Conservation (phyloP, 2,113 vertebrate genomes). For the Sinosuthora webbiana region DNA sequence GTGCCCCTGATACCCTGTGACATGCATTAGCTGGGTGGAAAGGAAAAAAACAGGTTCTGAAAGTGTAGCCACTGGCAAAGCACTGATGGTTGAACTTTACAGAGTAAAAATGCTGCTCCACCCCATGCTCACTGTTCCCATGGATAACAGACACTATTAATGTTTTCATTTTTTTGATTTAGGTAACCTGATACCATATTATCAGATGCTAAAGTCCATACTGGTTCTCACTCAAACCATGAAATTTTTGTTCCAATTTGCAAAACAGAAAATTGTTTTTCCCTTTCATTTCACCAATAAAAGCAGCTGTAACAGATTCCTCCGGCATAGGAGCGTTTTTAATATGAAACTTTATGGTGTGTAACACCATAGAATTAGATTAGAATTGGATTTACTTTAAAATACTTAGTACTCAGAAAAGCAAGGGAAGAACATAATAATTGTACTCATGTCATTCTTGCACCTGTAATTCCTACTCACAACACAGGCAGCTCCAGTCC, state of each 20-base stretch:
- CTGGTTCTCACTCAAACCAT: background rate
- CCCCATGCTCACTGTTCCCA: background rate
- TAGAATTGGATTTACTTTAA: background rate
- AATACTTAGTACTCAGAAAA: background rate
- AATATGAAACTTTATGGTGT: background rate
- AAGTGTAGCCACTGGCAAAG: background rate
- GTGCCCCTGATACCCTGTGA: background rate
- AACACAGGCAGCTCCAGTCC: background rate
- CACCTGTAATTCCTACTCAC: background rate
- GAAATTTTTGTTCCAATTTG: background rate
- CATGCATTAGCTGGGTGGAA: background rate
- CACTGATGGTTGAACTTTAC: background rate
- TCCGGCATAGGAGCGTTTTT: background rate
- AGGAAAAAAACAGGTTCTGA: background rate
- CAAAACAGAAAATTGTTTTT: background rate
- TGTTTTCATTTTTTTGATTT: background rate
- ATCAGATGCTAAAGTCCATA: background rate
- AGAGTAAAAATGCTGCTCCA: background rate
- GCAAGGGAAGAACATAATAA: background rate
- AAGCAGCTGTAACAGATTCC: background rate
- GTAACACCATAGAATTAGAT: too few species aligned
- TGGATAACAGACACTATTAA: background rate
- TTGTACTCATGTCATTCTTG: background rate
- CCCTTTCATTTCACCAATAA: background rate
- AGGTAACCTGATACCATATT: background rate